Conservation (phyloP, 2,113 vertebrate genomes). For the Ailuropoda melanoleuca region DNA sequence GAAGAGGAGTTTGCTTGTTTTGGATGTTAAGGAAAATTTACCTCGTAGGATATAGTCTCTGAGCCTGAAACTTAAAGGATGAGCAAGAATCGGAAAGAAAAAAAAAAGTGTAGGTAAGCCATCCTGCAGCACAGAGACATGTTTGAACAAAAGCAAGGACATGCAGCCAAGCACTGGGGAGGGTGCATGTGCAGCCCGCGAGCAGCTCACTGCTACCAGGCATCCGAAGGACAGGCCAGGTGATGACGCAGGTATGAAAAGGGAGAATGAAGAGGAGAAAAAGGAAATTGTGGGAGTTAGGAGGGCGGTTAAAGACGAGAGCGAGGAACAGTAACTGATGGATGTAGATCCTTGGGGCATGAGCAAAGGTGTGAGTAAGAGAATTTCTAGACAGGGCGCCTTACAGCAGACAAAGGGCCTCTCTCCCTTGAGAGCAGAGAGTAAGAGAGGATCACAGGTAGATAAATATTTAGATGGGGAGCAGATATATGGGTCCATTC, state of each 20-base stretch:
- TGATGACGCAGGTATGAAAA: background rate
- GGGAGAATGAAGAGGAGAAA: background rate
- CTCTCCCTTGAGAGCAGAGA: background rate
- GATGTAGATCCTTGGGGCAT: background rate
- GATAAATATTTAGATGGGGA: background rate
- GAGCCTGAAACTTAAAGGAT: background rate
- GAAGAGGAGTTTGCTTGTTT: background rate
- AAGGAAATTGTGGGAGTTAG: background rate
- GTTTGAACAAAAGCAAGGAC: background rate
- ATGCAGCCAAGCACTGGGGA: background rate
- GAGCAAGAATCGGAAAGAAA: background rate
- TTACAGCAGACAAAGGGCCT: background rate
- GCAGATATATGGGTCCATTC: background rate
- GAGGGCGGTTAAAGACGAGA: background rate
- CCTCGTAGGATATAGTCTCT: background rate
- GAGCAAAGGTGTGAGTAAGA: background rate
- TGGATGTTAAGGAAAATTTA: background rate
- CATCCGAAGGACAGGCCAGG: background rate
- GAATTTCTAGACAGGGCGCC: background rate
- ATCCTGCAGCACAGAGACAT: background rate
- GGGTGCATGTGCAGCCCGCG: rapidly evolving
- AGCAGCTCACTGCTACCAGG: background rate
- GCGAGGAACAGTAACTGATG: background rate
- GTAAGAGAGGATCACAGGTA: background rate
- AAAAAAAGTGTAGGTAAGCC: background rate